A percentile compares a stretch with the other conserved stretches of the same genome.
Evolutionary conservation across 2,113 vertebrate genomes (phyloP).

Genomic region (Stercorarius parasiticus): DNA sequence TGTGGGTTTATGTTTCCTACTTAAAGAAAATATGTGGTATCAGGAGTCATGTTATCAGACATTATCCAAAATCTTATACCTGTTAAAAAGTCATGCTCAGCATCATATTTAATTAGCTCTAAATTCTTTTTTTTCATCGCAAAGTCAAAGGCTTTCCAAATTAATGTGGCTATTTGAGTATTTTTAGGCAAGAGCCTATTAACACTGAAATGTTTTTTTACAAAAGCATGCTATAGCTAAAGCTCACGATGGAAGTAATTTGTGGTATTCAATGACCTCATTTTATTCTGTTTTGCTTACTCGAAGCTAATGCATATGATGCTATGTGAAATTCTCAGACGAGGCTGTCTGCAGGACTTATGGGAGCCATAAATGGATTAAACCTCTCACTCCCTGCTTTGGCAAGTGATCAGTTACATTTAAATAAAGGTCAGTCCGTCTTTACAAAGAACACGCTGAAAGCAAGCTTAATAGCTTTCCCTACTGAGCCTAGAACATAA

Average conservation of each 20-base stretch:
- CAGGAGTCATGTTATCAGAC: background rate
- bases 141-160: conserved; percentile 23
- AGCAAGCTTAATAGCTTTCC: conserved; percentile 64
- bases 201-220: background rate
- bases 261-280: conserved; percentile 47
- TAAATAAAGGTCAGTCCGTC: conserved; percentile 70
- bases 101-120: conserved; percentile 1
- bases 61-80: conserved; percentile 7
- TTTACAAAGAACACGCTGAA: conserved; percentile 68
- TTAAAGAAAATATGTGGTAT: background rate
- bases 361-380: conserved; percentile 56
- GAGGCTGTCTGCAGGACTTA: conserved; percentile 41
- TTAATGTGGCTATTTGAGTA: background rate
- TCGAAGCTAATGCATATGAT: conserved; percentile 28
- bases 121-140: conserved; percentile 3
- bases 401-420: conserved; percentile 68
- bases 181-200: conserved; percentile 8
- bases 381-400: conserved; percentile 61
- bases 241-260: conserved; percentile 46
- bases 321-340: conserved; percentile 48
- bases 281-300: conserved; percentile 54
- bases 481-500: conserved; percentile 63
- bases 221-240: conserved; percentile 36
- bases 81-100: background rate
- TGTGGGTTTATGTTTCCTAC: background rate